Base-by-base conservation (phyloP, 2,888 invertebrate genomes). In the Acleris holmiana region DNA sequence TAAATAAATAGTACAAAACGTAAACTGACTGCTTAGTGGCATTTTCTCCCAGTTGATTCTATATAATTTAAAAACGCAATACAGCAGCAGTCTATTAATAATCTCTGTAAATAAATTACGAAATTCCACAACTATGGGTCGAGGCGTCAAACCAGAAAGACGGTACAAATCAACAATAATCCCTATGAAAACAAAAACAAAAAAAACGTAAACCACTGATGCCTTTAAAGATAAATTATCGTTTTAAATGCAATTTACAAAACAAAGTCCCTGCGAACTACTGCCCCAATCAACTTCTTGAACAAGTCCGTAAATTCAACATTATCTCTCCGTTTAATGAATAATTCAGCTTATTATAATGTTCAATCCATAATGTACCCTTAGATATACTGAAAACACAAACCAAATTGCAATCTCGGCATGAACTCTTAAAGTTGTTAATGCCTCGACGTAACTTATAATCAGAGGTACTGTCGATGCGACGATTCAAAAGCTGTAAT, bases 341-440 rank as follows among this genome's bases (percentile, higher is more conserved):
- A 63, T 63, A 40, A 63, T 63, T 63, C 63, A 58, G 13, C 35
- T 57, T 18, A 35, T 23, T 55, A 17, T 44, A 44, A 55, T 13
- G 44, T 21, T n/a, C 17, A 17, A 25, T 18, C 25, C 44, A 7
- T 44, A 44, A 41, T 19, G 21, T 25, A 55, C n/a, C 8, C 8
- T 2, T 18, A 8, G 21, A 19, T 13, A 41, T 15, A 41, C 0
- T n/a, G 6, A 15, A 15, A 44, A 44, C 13, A 7, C 44, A 17
- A 41, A n/a, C 4, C n/a, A 41, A 15, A 15, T n/a, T 44, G 17
- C n/a, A 44, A n/a, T 15, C 44, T 44, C 2, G 5, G n/a, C 6
- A 2, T 17, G 17, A 44, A 7, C 2, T 7, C n/a, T 17, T 17
- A 44, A 17, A 44, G 44, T 44, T 44, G 44, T 44, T n/a, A 44